Conservation (phyloP, 2,888 invertebrate species). For the Drosophila melanocephala region DNA sequence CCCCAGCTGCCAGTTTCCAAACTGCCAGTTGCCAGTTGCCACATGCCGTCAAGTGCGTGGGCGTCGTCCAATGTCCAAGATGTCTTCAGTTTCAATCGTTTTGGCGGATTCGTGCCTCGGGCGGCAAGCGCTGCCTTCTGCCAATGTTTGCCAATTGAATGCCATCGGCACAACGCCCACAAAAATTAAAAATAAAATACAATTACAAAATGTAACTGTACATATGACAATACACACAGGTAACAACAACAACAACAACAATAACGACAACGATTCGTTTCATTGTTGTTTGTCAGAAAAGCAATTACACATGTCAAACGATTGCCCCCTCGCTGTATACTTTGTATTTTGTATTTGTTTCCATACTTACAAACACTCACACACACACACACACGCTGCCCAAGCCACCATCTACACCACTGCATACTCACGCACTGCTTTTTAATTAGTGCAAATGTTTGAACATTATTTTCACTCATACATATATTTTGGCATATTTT, state of each 20-base stretch:
- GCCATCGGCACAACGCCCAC: slow-evolving; percentile 56
- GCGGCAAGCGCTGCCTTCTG: slow-evolving; percentile 37
- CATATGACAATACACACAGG: slow-evolving; percentile 36
- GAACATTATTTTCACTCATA: slow-evolving; percentile 72
- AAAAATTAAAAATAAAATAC: slow-evolving; percentile 17
- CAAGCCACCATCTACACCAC: not conserved
- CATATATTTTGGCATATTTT: slow-evolving; percentile 51
- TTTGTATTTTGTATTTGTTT: slow-evolving; percentile 49
- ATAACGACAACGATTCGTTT: slow-evolving; percentile 27
- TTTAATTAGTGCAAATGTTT: slow-evolving; percentile 78
- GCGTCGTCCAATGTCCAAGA: slow-evolving; percentile 62
- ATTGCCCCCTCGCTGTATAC: slow-evolving; percentile 30
- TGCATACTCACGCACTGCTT: slow-evolving; percentile 24
- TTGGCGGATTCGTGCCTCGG: slow-evolving; percentile 45
- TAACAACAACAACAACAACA: slow-evolving; percentile 23
- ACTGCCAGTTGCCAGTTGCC: slow-evolving; percentile 47
- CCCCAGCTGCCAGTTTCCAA: slow-evolving; percentile 57
- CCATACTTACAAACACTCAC: slow-evolving; percentile 23
- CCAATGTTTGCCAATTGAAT: slow-evolving; percentile 69
- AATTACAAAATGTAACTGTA: slow-evolving; percentile 48
- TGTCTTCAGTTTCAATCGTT: slow-evolving; percentile 72
- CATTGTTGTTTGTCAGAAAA: slow-evolving; percentile 56
- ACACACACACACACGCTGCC: not conserved
- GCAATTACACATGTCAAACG: slow-evolving; percentile 74
- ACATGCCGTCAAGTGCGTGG: slow-evolving; percentile 52